phyloP scores from a whole-genome alignment of 2,888 invertebrate species.

The Drosophila nr. fundita region DNA sequence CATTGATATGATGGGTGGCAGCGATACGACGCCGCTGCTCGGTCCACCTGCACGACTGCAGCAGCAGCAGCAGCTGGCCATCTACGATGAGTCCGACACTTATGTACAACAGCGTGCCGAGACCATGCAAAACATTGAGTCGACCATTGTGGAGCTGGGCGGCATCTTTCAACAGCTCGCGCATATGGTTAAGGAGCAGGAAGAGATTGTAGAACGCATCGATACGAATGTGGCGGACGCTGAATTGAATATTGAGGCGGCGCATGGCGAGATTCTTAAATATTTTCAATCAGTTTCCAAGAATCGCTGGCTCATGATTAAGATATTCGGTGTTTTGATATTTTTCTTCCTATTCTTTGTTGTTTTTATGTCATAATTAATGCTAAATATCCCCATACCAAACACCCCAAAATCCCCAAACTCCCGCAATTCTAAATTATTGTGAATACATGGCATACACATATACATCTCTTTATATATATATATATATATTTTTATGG shows the following conservation, averaged over 20 bases:
- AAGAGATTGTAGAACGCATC: conserved; percentile 98
- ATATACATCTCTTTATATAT: conserved; percentile 29
- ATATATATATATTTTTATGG: conserved; percentile 53
- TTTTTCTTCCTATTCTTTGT: conserved; percentile 99
- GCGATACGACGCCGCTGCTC: conserved; percentile 83
- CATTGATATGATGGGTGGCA: conserved; percentile 93
- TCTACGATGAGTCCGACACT: conserved; percentile 94
- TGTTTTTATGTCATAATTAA: conserved; percentile 96
- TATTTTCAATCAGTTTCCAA: conserved; percentile 99
- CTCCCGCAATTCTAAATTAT: conserved; percentile 51
- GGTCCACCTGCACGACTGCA: conserved; percentile 84
- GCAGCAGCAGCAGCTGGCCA: conserved; percentile 88
- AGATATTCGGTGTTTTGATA: conserved; percentile 98
- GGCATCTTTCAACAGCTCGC: conserved; percentile 98
- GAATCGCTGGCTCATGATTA: conserved; percentile 99
- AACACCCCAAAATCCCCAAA: background rate
- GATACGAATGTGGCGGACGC: conserved; percentile 98
- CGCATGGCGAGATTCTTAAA: conserved; percentile 97
- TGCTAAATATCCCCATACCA: conserved; percentile 38
- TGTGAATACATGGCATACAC: conserved; percentile 57
- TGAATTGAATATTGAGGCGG: conserved; percentile 98
- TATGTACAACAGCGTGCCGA: conserved; percentile 97
- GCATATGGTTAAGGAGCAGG: conserved; percentile 93
- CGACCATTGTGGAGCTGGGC: conserved; percentile 99
- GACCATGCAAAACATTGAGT: conserved; percentile 99